These are phyloP conservation scores for Podargus strigoides DNA, from an alignment of 2,797 vertebrate species.

Conservation along the genomic window DNA sequence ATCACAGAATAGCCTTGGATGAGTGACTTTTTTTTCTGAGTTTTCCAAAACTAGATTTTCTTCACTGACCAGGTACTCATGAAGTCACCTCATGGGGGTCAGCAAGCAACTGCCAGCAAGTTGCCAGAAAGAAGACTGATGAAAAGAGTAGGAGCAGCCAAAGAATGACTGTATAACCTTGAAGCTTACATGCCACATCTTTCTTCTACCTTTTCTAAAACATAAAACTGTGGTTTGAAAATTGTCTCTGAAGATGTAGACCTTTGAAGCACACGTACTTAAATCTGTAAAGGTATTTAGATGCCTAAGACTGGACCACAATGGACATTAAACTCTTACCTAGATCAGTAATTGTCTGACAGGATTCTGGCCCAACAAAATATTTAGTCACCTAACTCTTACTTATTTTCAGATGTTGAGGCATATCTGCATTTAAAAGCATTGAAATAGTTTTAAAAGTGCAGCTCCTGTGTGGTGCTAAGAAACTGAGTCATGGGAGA, in stretches of 20 bases:
- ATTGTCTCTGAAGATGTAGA: not conserved
- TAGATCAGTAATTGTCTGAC: not conserved
- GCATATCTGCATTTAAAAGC: not conserved
- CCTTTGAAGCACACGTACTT: not conserved
- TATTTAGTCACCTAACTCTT: not conserved
- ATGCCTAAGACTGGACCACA: not conserved
- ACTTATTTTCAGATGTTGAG: not conserved
- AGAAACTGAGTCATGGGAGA: not conserved
- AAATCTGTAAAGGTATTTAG: not conserved
- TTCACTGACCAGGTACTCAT: not conserved
- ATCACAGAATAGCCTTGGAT: too few relatives aligned
- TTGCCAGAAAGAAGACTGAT: not conserved
- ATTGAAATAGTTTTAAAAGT: not conserved
- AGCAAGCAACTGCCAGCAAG: not conserved
- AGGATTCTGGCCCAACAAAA: not conserved
- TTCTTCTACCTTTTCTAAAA: not conserved
- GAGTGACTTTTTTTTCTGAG: not conserved
- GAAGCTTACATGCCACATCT: not conserved
- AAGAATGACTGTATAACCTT: not conserved
- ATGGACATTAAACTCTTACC: not conserved
- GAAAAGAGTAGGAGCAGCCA: not conserved
- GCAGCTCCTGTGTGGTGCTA: not conserved
- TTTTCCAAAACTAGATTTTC: not conserved
- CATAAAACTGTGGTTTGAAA: not conserved
- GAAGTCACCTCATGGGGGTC: not conserved